These are phyloP conservation scores for Venustoraphidia nigricollis DNA, from an alignment of 2,888 invertebrate genomes.

Conservation along the genomic window DNA sequence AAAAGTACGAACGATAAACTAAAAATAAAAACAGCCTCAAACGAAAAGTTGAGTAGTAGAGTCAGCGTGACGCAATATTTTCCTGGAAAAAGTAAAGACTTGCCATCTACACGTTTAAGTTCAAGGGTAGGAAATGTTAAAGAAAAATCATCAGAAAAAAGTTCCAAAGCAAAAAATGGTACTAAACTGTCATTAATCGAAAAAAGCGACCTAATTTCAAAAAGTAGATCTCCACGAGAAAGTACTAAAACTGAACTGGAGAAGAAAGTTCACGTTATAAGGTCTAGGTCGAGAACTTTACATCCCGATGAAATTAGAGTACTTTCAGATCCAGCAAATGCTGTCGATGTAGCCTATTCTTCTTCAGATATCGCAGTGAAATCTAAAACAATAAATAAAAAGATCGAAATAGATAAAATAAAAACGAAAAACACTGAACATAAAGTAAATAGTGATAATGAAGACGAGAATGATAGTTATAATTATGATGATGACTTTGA, in stretches of 20 bases:
- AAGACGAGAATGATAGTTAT: conserved; percentile 11
- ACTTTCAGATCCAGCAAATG: too few relatives aligned
- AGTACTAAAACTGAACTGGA: not conserved
- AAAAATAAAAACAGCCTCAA: too few relatives aligned
- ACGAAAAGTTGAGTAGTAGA: too few relatives aligned
- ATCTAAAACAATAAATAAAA: too few relatives aligned
- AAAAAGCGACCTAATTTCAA: conserved; percentile 1
- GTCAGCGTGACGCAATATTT: too few relatives aligned
- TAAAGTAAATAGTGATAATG: not conserved
- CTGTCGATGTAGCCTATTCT: too few relatives aligned
- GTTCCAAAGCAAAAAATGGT: not conserved
- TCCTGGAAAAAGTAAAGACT: too few relatives aligned
- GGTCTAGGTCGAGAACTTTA: conserved; percentile 7
- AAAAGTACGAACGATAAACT: too few relatives aligned
- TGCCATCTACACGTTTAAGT: too few relatives aligned
- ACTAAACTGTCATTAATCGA: not conserved
- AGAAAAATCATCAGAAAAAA: conserved; percentile 6
- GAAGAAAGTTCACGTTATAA: too few relatives aligned
- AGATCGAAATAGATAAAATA: too few relatives aligned
- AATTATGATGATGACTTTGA: conserved; percentile 40
- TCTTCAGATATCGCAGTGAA: not conserved
- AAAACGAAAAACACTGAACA: not conserved
- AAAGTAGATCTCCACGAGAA: not conserved
- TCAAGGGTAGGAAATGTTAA: too few relatives aligned
- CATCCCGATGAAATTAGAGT: conserved; percentile 4